A percentile compares a stretch with the other conserved stretches of the same genome.
phyloP scores from a whole-genome alignment of 2,888 invertebrate species.

The Rhaphigaster nebulosa region DNA sequence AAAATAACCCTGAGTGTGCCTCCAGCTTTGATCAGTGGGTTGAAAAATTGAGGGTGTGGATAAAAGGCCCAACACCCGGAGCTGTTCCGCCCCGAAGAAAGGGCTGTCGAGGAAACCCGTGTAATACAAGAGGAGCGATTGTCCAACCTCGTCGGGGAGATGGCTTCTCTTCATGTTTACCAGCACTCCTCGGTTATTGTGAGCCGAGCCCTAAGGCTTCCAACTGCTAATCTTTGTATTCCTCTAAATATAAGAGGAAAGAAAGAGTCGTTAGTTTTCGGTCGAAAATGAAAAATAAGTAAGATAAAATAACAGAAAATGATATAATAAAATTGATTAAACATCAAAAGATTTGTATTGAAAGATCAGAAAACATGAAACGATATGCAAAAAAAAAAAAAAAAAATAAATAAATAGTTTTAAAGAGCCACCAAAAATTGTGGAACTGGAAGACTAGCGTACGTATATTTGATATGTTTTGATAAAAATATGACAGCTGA shows the following conservation, averaged over 20 bases:
- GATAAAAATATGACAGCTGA: too few species aligned
- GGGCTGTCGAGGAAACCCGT: neutral
- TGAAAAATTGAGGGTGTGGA: constrained; percentile 2
- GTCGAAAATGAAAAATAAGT: too few species aligned
- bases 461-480: too few species aligned
- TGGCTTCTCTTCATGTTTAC: neutral
- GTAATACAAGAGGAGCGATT: neutral
- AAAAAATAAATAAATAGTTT: too few species aligned
- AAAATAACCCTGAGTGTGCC: neutral
- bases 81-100: too few species aligned
- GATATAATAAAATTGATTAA: too few species aligned
- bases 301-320: too few species aligned
- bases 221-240: neutral
- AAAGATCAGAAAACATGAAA: too few species aligned
- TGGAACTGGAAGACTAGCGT: too few species aligned
- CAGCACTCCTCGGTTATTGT: neutral
- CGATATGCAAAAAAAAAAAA: too few species aligned
- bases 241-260: neutral
- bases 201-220: neutral
- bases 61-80: neutral
- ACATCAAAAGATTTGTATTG: too few species aligned
- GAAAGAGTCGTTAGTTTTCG: neutral
- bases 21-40: neutral
- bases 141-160: neutral
- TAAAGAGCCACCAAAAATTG: too few species aligned